phyloP scores from a whole-genome alignment of 2,797 vertebrate species.

The Neosalanx taihuensis region DNA sequence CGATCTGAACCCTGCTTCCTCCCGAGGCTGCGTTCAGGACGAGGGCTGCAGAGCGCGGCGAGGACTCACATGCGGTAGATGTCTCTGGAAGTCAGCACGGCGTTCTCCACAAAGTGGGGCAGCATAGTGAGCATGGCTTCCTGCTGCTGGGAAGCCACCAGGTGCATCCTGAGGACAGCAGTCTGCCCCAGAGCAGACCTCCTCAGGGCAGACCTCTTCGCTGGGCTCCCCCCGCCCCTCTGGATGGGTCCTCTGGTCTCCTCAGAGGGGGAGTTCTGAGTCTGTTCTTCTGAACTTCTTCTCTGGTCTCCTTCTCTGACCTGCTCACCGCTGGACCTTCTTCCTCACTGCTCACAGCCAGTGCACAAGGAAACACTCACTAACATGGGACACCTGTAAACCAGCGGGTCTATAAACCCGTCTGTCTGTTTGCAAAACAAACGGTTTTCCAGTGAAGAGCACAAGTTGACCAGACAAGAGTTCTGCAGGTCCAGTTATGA shows the following conservation, averaged over 20 bases:
- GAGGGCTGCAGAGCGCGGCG: neutral
- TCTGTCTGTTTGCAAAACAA: too few species aligned
- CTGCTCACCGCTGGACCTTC: neutral
- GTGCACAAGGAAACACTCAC: too few species aligned
- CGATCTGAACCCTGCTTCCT: too few species aligned
- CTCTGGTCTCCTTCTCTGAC: too few species aligned
- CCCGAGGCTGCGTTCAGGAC: neutral
- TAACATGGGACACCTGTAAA: too few species aligned
- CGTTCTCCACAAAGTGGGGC: slow-evolving; percentile 70
- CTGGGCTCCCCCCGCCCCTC: neutral
- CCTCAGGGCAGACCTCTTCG: neutral
- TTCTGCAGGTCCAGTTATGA: too few species aligned
- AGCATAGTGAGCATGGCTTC: slow-evolving; percentile 62
- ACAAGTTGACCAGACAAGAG: too few species aligned
- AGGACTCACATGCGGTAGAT: slow-evolving; percentile 75
- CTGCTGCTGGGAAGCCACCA: slow-evolving; percentile 59
- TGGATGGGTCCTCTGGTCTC: neutral
- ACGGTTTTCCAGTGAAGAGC: too few species aligned
- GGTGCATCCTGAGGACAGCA: slow-evolving; percentile 64
- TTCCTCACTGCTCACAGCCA: neutral
- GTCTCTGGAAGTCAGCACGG: slow-evolving; percentile 66
- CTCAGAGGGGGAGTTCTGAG: too few species aligned
- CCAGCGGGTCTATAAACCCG: too few species aligned
- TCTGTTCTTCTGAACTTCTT: too few species aligned
- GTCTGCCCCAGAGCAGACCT: neutral